Evolutionary conservation across 2,797 vertebrate genomes (phyloP).

Genomic region (Dromococcyx pavoninus): DNA sequence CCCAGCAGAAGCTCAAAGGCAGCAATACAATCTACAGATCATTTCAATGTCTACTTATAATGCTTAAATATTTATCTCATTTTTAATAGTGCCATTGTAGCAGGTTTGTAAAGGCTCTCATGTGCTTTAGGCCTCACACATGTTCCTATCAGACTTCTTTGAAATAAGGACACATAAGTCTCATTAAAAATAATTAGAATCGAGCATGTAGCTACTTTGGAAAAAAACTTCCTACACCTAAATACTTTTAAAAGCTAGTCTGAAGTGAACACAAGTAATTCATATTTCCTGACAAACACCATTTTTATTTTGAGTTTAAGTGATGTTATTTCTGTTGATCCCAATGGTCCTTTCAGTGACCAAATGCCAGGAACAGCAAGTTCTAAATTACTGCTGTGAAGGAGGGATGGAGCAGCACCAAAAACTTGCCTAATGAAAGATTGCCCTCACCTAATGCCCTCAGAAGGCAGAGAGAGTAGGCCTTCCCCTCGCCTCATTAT

Average conservation of each 20-base stretch:
- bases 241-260: background rate
- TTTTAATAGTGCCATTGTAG: background rate
- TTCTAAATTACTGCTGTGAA: background rate
- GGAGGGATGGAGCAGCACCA: background rate
- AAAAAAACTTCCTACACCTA: background rate
- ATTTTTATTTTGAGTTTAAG: conserved; percentile 27
- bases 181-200: conserved; percentile 29
- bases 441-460: background rate
- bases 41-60: background rate
- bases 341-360: background rate
- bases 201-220: background rate
- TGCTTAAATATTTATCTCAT: background rate
- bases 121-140: background rate
- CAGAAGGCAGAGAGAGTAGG: background rate
- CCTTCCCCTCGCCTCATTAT: background rate
- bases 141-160: background rate
- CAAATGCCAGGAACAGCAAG: background rate
- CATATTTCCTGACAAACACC: background rate
- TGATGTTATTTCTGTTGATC: conserved; percentile 8
- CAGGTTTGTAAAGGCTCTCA: background rate
- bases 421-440: background rate
- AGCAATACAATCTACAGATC: background rate
- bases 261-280: background rate
- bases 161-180: background rate
- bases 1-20: background rate